Evolutionary conservation across 1,140 invertebrate genomes (phyloP), one percentile per base, ranked within the genome.

Genomic region (Druon quercuslanigerum): DNA sequence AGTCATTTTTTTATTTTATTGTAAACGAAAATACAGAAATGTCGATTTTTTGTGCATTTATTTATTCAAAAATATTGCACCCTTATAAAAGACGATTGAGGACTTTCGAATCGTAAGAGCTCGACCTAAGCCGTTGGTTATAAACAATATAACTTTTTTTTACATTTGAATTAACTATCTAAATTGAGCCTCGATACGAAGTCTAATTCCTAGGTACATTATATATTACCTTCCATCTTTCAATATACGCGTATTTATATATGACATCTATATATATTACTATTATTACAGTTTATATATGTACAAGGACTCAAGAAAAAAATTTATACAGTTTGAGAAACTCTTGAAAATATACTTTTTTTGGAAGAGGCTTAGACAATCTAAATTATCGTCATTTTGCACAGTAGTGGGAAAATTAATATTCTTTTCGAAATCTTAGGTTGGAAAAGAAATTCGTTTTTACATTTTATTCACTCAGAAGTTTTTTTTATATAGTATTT

Each of bases 141-240:
- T 40, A 40, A 66, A 40, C 40, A 66, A 66, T 66, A 14, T 40
- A 66, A 16, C 40, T 46, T 66, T 2, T 2, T 66, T 66, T 66
- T 20, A 16, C 40, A 66, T 40, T 66, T 66, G 13, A 78, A 78
- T 87, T 81, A 80, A 81, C 83, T 89, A 89, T 80, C 86, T 89
- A 89, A 86, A 89, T 89, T 89, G 88, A 89, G 88, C 88, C 87
- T 89, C 87, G 84, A 86, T 86, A 86, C 83, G 72, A 86, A 87
- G 83, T 88, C 82, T 86, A 87, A 70, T 75, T 73, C 83, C 82
- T 82, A 83, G 75, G 78, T 76, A 77, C 66, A 80, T 75, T 46
- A 71, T 57, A 76, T 76, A 76, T 75, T 77, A 72, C 56, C 54
- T 73, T 71, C 57, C 60, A 66, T 56, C 33, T 33, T 66, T 66